Evolutionary conservation across 2,888 invertebrate genomes (phyloP).

Genomic region (Diadromus collaris): DNA sequence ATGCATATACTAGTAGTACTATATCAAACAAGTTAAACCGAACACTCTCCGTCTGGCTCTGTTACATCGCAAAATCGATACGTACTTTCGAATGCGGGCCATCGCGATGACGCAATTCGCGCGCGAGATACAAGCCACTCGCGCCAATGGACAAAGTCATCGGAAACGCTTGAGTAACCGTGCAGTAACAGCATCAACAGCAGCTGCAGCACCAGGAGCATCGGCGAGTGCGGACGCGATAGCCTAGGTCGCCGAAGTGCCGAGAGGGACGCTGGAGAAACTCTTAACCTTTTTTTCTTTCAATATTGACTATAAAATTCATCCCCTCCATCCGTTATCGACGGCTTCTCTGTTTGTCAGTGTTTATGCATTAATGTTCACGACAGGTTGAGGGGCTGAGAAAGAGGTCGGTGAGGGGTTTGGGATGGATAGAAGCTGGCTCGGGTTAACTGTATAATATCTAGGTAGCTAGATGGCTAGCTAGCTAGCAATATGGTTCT

Average conservation of each 20-base stretch:
- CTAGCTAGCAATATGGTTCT: slow-evolving; percentile 16
- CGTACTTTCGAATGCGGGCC: slow-evolving; percentile 68
- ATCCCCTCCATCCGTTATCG: slow-evolving; percentile 2
- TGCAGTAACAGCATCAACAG: slow-evolving; percentile 9
- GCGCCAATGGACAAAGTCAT: slow-evolving; percentile 65
- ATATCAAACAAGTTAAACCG: slow-evolving; percentile 30
- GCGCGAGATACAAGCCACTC: slow-evolving; percentile 60
- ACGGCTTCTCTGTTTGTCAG: slow-evolving; percentile 25
- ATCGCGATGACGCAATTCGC: slow-evolving; percentile 69
- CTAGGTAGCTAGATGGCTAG: background rate
- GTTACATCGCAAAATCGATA: slow-evolving; percentile 67
- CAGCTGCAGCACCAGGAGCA: background rate
- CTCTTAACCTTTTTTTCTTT: slow-evolving; percentile 25
- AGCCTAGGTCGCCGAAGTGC: background rate
- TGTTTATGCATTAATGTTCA: slow-evolving; percentile 41
- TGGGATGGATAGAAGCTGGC: slow-evolving; percentile 22
- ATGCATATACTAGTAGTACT: slow-evolving; percentile 22
- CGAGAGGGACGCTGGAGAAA: slow-evolving; percentile 6
- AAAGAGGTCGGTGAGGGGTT: slow-evolving; percentile 18
- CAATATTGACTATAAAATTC: slow-evolving; percentile 13
- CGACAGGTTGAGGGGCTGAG: slow-evolving; percentile 20
- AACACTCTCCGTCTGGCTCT: slow-evolving; percentile 27
- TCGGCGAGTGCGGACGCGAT: slow-evolving; percentile 17
- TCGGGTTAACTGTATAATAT: slow-evolving; percentile 12
- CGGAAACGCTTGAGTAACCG: slow-evolving; percentile 66